phyloP scores from a whole-genome alignment of 1,140 invertebrate species.

The Physella acuta region DNA sequence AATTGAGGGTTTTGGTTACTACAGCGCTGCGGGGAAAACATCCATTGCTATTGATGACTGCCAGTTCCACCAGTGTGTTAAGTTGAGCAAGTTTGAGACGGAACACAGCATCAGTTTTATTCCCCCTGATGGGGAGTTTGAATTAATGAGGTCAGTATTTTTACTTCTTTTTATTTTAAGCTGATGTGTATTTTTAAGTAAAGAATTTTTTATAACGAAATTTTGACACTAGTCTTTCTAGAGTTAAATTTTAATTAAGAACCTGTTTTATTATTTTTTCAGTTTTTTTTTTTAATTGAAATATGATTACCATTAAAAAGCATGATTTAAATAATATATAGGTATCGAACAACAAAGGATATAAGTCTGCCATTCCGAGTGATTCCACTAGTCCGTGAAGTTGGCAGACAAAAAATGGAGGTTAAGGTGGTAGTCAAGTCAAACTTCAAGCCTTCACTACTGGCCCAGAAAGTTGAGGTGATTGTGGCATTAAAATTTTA shows the following conservation, averaged over 20 bases:
- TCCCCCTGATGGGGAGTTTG: conserved; percentile 99
- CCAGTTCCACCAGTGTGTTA: conserved; percentile 99
- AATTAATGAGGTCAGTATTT: conserved; percentile 86
- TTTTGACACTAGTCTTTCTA: too few relatives aligned
- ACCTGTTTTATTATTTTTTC: not conserved
- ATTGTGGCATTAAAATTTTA: too few relatives aligned
- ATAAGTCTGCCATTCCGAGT: conserved; percentile 99
- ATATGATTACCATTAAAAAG: not conserved
- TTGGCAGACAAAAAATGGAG: conserved; percentile 98
- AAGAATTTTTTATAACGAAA: too few relatives aligned
- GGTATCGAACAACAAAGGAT: conserved; percentile 98
- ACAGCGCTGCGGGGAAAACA: conserved; percentile 46
- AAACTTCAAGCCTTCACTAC: conserved; percentile 97
- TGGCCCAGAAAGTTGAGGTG: conserved; percentile 97
- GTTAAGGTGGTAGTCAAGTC: conserved; percentile 99
- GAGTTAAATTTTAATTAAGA: too few relatives aligned
- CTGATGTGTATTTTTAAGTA: too few relatives aligned
- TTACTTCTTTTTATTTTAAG: too few relatives aligned
- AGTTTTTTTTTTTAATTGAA: not conserved
- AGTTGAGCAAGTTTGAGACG: conserved; percentile 99
- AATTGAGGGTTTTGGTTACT: conserved; percentile 13
- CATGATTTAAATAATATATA: conserved; percentile 60
- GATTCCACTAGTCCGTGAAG: conserved; percentile 96
- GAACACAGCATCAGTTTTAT: conserved; percentile 99
- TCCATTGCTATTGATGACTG: conserved; percentile 99